Evolutionary conservation across 2,888 invertebrate genomes (phyloP).

Genomic region (Mantis religiosa): DNA sequence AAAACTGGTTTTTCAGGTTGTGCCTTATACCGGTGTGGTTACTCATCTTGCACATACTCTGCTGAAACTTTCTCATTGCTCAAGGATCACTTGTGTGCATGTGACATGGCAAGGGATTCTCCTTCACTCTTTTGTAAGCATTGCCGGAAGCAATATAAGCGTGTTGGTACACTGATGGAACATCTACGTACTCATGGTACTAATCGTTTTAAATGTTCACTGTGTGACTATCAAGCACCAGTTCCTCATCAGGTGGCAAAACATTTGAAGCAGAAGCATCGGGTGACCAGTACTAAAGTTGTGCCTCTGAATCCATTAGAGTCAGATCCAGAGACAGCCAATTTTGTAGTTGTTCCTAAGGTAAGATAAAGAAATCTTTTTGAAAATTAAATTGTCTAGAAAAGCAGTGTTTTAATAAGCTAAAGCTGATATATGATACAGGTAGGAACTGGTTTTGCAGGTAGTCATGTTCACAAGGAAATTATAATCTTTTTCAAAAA

Average conservation of each 20-base stretch:
- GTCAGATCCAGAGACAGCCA: slow-evolving; percentile 46
- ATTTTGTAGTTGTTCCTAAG: slow-evolving; percentile 48
- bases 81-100: slow-evolving; percentile 41
- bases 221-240: slow-evolving; percentile 49
- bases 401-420: too few relatives aligned
- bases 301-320: slow-evolving; percentile 44
- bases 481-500: too few relatives aligned
- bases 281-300: slow-evolving; percentile 27
- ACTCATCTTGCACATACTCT: slow-evolving; percentile 43
- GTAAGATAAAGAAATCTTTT: slow-evolving; percentile 31
- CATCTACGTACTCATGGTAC: slow-evolving; percentile 59
- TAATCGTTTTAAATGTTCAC: slow-evolving; percentile 55
- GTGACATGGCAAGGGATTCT: slow-evolving; percentile 37
- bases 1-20: slow-evolving; percentile 43
- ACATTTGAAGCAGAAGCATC: slow-evolving; percentile 56
- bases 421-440: too few relatives aligned
- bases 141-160: slow-evolving; percentile 48
- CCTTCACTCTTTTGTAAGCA: slow-evolving; percentile 49
- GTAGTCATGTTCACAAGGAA: too few relatives aligned
- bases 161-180: slow-evolving; percentile 37
- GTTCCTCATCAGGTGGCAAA: slow-evolving; percentile 38
- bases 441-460: too few relatives aligned
- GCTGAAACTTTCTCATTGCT: slow-evolving; percentile 42
- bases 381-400: slow-evolving; percentile 25
- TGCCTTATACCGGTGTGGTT: slow-evolving; percentile 53